Base-by-base conservation (phyloP, 2,113 vertebrate species). In the Serinus canaria region DNA sequence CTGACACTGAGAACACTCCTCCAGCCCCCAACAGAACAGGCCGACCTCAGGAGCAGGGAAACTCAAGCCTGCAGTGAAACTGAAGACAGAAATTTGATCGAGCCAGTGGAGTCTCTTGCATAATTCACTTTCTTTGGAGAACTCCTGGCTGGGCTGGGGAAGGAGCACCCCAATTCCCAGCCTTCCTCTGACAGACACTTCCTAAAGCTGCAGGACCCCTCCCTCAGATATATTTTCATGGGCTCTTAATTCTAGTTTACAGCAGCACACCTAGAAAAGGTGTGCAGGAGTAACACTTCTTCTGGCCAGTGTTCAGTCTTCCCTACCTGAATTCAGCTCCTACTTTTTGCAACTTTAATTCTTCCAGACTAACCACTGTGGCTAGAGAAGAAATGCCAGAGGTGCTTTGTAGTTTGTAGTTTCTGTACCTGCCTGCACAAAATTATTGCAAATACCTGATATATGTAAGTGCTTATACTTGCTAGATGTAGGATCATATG, bases 41-140 rank as follows among this genome's bases (percentile, higher is more conserved):
- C 59, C 18, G 53, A 31, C 67, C 88, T 59, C 76, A 35, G 84
- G 37, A 77, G 52, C 86, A 2, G 4, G 8, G 80, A 91, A 95
- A 97, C 4, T 83, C 46, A 35, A 98, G 90, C 87, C 96, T 94
- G 90, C 90, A 47, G 6, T 60, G 96, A 98, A 98, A 98, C 94
- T 93, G 44, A 79, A 97, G 95, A 84, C 77, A 87, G 93, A 76
- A 77, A 96, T 75, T 83, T 44, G 84, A 97, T 62, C 91, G 0
- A 81, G 82, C 47, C 39, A 33, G 14, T 28, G 69, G 55, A 92
- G 73, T 25, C 80, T 97, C 82, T 58, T 98, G 96, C 96, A 97
- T 98, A 97, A 98, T 97, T 97, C 92, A 98, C 58, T 35, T 79
- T 55, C 69, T 53, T 53, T 10, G 24, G 58, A 73, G 41, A 0